Percentiles rank a stretch among this genome's conserved stretches.
phyloP scores from a whole-genome alignment of 2,888 invertebrate genomes.

The Philaethria dido region DNA sequence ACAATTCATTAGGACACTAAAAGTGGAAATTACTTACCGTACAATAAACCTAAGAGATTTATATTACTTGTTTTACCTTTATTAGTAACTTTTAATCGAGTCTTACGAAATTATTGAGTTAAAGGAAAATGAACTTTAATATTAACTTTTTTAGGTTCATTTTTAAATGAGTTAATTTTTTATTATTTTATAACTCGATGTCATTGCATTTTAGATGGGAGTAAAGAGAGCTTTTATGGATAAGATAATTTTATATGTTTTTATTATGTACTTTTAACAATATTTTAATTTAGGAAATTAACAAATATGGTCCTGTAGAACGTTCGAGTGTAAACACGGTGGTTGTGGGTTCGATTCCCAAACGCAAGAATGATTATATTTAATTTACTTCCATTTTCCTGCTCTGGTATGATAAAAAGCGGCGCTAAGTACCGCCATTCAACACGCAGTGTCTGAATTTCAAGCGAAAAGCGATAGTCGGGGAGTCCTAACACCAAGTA shows the following conservation, averaged over 20 bases:
- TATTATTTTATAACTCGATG: background rate
- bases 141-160: background rate
- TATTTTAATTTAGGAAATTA: no score
- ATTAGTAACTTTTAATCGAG: slow-evolving; percentile 17
- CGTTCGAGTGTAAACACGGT: no score
- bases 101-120: background rate
- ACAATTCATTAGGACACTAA: background rate
- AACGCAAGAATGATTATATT: no score
- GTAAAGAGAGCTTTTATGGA: background rate
- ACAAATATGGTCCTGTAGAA: no score
- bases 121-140: background rate
- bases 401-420: no score
- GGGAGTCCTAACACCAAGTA: no score
- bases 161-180: background rate
- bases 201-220: background rate
- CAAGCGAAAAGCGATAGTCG: no score
- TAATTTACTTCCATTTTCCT: no score
- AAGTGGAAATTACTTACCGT: background rate
- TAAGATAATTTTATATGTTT: background rate
- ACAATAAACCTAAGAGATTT: background rate
- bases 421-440: no score
- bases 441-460: no score
- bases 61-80: background rate
- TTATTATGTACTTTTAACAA: background rate
- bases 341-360: no score